A percentile compares a stretch with the other conserved stretches of the same genome.
These are phyloP conservation scores for Trachops cirrhosus DNA, from an alignment of 2,797 vertebrate genomes.

Conservation along the genomic window DNA sequence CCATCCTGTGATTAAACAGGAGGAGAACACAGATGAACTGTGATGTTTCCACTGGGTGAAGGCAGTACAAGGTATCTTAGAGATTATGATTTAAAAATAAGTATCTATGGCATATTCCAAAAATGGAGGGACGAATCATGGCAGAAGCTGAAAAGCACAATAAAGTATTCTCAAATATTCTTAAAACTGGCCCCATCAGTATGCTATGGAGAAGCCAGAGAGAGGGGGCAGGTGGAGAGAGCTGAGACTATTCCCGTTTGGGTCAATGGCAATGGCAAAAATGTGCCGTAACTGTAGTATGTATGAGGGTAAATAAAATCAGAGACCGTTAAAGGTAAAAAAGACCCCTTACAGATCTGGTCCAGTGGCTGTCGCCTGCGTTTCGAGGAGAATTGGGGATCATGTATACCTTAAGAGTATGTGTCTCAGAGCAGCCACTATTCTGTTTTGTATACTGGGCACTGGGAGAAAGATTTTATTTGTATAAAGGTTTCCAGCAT, in stretches of 20 bases:
- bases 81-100: constrained; percentile 16
- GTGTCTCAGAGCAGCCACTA: not conserved
- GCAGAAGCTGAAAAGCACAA: not conserved
- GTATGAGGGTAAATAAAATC: not conserved
- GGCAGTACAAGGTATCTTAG: not conserved
- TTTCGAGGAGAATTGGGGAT: not conserved
- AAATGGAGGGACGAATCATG: not conserved
- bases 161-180: not conserved
- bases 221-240: not conserved
- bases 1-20: not conserved
- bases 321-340: not conserved
- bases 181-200: not conserved
- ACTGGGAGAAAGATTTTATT: not conserved
- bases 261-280: not conserved
- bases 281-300: not conserved
- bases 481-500: constrained; percentile 4
- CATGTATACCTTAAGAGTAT: not conserved
- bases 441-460: not conserved
- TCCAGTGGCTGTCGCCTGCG: not conserved
- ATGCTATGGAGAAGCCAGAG: not conserved
- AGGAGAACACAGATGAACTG: not conserved
- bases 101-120: not conserved
- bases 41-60: not conserved
- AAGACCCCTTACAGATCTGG: not conserved
- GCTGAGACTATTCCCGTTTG: not conserved